Evolutionary conservation across 2,113 vertebrate species (phyloP), one percentile per base, ranked within the genome.

Genomic region (Epinephelus moara): DNA sequence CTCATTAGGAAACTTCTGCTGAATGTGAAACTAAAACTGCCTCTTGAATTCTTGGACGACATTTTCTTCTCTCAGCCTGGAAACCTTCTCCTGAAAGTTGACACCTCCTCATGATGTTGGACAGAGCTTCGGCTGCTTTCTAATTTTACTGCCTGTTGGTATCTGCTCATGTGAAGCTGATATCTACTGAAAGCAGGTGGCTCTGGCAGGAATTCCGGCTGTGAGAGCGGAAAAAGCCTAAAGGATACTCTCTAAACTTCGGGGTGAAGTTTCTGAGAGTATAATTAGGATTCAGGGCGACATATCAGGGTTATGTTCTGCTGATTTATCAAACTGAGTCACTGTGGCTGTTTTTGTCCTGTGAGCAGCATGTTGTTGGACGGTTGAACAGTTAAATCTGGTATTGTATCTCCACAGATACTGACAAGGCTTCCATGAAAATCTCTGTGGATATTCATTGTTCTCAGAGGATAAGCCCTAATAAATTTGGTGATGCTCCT

Each of bases 111-210:
- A 4, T 19, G 6, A 11, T 2, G 25, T 27, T n/a, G 66, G 82
- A 78, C 74, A 56, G 70, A 78, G 80, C 52, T 40, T 19, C 0
- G 13, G 50, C 11, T 1, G 40, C 17, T 53, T 23, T 75, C 85
- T 90, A 82, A 88, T 82, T 85, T 84, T 85, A 77, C 84, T 23
- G 64, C 49, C 67, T 8, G 9, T 13, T 5, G 60, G 73, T 18
- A 45, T 81, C 37, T 37, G 79, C 2, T 47, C 53, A 17, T 14
- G 42, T 53, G 60, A 17, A 1, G 30, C 49, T 19, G 75, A 66
- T 55, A 27, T 30, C 66, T 6, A 14, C 60, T 68, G 79, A 40
- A 0, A 62, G 76, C 80, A 75, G 75, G 13, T 52, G 79, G 57
- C 61, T 23, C 37, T 33, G 57, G 47, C 61, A 53, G 19, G n/a